Base-by-base conservation (phyloP, 2,113 vertebrate species). In the Platichthys stellatus region DNA sequence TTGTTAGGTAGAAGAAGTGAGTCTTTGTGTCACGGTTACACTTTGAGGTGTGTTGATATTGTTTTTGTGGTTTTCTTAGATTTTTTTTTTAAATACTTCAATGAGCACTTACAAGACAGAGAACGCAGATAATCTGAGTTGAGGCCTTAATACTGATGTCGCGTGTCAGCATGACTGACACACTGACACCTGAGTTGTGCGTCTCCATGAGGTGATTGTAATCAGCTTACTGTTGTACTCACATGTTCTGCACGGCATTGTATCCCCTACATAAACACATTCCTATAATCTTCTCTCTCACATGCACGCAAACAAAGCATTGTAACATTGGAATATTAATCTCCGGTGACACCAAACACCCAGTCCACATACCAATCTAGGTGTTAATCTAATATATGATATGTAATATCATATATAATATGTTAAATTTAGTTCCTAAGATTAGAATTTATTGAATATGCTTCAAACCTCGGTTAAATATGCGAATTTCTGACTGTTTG, bases 141-240 rank as follows among this genome's bases (percentile, higher is more conserved):
- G 74, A 66, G 45, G n/a, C 23, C 18, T 57, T 72, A 63, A 51
- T 26, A 62, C 35, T 63, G 69, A 66, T 78, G 23, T 66, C 69
- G 35, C 26, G 7, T 47, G 21, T 82, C 74, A 84, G 54, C 51
- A 31, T 40, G 69, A 83, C 64, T 72, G 83, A 87, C 82, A 82
- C 61, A 28, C 54, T 86, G 86, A 87, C 81, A 84, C 84, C 86
- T 75, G 80, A 79, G 85, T 67, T 57, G 79, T 81, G 81, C 86
- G 43, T 83, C 86, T 69, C 75, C 72, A 43, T n/a, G 63, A 77
- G 74, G 67, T 26, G 4, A 63, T 74, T 83, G 45, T 88, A 88
- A 90, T 90, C 83, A 63, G 86, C 82, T 89, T 88, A 92, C 58
- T 62, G 78, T 69, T 64, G 49, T 31, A 78, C 47, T 26, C 17